These are phyloP conservation scores for Troglohyphantes excavatus DNA, from an alignment of 2,888 invertebrate species.

Conservation along the genomic window DNA sequence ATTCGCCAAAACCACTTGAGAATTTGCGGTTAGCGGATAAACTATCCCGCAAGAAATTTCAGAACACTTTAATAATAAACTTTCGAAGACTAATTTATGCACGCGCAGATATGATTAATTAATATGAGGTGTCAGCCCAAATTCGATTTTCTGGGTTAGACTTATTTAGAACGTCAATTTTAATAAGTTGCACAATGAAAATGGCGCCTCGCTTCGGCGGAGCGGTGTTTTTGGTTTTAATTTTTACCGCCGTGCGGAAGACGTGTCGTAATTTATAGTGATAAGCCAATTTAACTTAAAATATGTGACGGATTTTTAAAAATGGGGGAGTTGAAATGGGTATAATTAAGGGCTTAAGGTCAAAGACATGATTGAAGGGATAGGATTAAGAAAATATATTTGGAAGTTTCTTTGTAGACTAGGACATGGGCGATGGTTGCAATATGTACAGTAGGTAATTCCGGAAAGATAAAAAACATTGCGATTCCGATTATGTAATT, in stretches of 20 bases:
- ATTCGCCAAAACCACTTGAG: not conserved
- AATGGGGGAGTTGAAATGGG: not conserved
- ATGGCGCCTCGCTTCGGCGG: conserved; percentile 3
- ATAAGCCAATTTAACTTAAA: not conserved
- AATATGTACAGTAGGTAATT: too few species aligned
- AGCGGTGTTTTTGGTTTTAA: conserved; percentile 5
- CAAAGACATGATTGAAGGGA: not conserved
- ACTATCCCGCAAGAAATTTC: not conserved
- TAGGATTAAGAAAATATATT: not conserved
- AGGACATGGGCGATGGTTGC: too few species aligned
- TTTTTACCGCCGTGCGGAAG: not conserved
- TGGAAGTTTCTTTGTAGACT: too few species aligned
- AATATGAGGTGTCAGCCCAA: conserved; percentile 19
- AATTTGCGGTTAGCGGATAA: not conserved
- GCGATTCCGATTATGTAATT: too few species aligned
- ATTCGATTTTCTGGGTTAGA: conserved; percentile 15
- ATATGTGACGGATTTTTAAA: not conserved
- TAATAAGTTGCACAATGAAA: conserved; percentile 17
- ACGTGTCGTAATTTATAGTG: conserved; percentile 11
- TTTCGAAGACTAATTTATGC: conserved; percentile 25
- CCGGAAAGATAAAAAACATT: too few species aligned
- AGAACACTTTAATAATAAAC: conserved; percentile 36
- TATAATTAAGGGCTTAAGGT: not conserved
- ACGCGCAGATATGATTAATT: conserved; percentile 47
- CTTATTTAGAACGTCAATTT: conserved; percentile 27